These are phyloP conservation scores for Eilema griseolum DNA, from an alignment of 2,888 invertebrate species.

Conservation along the genomic window DNA sequence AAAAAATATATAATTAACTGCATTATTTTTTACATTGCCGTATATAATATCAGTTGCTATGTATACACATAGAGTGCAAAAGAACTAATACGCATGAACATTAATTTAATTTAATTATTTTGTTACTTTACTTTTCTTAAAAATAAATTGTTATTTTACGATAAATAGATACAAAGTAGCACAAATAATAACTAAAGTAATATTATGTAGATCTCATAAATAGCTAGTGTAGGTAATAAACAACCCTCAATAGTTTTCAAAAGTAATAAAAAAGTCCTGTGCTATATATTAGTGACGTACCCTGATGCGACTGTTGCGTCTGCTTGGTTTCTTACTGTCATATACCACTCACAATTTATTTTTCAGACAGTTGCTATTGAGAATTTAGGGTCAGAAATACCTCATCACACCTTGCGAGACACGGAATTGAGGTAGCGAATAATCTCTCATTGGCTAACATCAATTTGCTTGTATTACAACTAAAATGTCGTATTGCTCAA, in stretches of 20 bases:
- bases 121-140: background rate
- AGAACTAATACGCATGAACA: background rate
- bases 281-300: background rate
- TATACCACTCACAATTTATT: background rate
- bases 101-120: background rate
- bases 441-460: conserved; percentile 14
- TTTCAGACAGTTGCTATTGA: background rate
- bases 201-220: background rate
- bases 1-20: background rate
- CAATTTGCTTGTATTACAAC: conserved; percentile 11
- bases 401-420: conserved; percentile 3
- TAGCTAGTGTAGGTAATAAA: background rate
- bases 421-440: conserved; percentile 5
- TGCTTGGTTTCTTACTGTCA: background rate
- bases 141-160: background rate
- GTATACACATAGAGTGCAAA: background rate
- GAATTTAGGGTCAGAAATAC: conserved; percentile 14
- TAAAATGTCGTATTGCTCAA: conserved; percentile 10
- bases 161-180: background rate
- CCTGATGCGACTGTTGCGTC: background rate
- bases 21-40: background rate
- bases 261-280: no score
- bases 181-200: background rate
- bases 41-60: background rate
- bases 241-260: background rate